Percentiles rank a stretch among this genome's conserved stretches.
Conservation (phyloP, 2,888 invertebrate genomes). For the Eristalis arbustorum region DNA sequence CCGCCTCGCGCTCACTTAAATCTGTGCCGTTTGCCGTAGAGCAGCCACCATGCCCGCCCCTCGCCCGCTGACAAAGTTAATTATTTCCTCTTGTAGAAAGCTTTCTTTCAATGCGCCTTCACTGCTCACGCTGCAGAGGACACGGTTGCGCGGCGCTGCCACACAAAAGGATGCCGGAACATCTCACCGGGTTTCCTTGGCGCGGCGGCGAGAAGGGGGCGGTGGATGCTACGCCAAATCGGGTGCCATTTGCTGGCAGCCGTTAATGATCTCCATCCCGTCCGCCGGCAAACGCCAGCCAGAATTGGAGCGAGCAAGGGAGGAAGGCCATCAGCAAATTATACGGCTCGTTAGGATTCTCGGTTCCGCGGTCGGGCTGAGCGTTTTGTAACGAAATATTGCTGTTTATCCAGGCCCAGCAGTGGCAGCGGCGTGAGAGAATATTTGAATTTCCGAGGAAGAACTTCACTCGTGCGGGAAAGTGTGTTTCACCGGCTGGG, state of each 20-base stretch:
- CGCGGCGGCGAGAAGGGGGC: too few relatives aligned
- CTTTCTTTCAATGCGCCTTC: slow-evolving; percentile 29
- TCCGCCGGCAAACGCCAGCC: background rate
- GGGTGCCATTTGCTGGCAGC: slow-evolving; percentile 22
- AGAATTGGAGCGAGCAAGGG: background rate
- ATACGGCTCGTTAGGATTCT: slow-evolving; percentile 45
- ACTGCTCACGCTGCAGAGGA: background rate
- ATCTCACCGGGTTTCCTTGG: background rate
- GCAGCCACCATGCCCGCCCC: background rate
- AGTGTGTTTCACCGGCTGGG: background rate
- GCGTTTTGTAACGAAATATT: slow-evolving; percentile 34
- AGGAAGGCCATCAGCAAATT: slow-evolving; percentile 27
- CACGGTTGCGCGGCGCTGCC: background rate
- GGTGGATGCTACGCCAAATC: slow-evolving; percentile 19
- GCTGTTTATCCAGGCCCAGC: slow-evolving; percentile 13
- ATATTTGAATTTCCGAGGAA: slow-evolving; percentile 1
- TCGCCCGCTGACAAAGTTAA: slow-evolving; percentile 38
- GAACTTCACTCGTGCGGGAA: slow-evolving; percentile 6
- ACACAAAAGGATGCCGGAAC: background rate
- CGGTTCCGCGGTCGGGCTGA: slow-evolving; percentile 38
- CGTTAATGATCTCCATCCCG: slow-evolving; percentile 24
- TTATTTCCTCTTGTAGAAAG: slow-evolving; percentile 52
- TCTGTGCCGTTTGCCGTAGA: background rate
- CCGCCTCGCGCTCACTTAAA: slow-evolving; percentile 6
- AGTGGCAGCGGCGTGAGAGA: slow-evolving; percentile 7